Evolutionary conservation across 2,113 vertebrate genomes (phyloP).

Genomic region (Cephalopterus ornatus): DNA sequence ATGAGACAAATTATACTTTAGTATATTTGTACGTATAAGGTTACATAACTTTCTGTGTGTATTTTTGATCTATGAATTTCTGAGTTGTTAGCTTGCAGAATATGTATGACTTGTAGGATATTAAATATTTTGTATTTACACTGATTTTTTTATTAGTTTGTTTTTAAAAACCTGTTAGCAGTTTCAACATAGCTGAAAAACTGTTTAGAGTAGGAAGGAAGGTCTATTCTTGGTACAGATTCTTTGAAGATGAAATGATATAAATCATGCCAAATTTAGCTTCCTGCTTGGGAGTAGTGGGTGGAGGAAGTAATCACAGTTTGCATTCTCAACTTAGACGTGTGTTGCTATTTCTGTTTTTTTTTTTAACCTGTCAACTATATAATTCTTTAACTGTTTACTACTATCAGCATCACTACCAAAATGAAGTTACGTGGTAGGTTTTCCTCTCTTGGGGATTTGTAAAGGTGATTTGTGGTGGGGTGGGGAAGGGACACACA

Average conservation of each 20-base stretch:
- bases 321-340: background rate
- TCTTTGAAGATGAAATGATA: background rate
- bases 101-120: background rate
- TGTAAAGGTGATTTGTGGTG: background rate
- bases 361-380: background rate
- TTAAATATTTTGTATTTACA: background rate
- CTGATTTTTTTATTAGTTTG: background rate
- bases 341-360: background rate
- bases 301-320: background rate
- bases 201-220: background rate
- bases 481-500: background rate
- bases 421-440: background rate
- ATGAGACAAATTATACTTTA: background rate
- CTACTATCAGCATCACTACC: background rate
- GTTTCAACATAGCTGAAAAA: background rate
- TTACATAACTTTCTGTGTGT: background rate
- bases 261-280: background rate
- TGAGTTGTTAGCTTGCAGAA: background rate
- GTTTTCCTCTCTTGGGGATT: background rate
- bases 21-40: background rate
- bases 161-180: background rate
- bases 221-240: background rate
- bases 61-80: background rate
- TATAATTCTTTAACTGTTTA: background rate
- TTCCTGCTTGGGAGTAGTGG: background rate